Evolutionary conservation across 2,888 invertebrate genomes (phyloP).

Genomic region (Drosophila ezoana): DNA sequence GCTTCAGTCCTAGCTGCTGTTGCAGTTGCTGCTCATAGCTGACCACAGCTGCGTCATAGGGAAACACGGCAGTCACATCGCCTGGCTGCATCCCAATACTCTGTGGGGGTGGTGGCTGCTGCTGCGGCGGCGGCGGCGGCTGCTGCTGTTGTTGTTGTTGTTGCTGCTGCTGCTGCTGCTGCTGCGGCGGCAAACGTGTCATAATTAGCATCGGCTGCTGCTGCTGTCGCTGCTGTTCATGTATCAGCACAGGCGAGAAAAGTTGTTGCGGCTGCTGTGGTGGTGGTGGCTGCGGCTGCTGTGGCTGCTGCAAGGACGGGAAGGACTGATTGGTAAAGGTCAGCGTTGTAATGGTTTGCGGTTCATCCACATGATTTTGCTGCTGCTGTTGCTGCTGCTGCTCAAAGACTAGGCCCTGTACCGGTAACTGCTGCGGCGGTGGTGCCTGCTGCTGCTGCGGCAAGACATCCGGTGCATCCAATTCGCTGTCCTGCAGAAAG

Average conservation of each 20-base stretch:
- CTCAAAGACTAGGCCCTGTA: slow-evolving; percentile 69
- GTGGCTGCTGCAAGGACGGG: slow-evolving; percentile 84
- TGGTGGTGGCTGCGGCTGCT: slow-evolving; percentile 45
- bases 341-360: slow-evolving; percentile 90
- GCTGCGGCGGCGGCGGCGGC: slow-evolving; percentile 32
- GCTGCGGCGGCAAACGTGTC: slow-evolving; percentile 69
- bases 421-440: slow-evolving; percentile 63
- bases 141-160: slow-evolving; percentile 43
- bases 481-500: slow-evolving; percentile 95
- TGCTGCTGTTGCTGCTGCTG: slow-evolving; percentile 53
- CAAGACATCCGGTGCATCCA: slow-evolving; percentile 89
- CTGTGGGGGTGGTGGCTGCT: slow-evolving; percentile 50
- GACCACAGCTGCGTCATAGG: slow-evolving; percentile 72
- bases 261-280: slow-evolving; percentile 65
- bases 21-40: slow-evolving; percentile 79
- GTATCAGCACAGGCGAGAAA: slow-evolving; percentile 73
- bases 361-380: slow-evolving; percentile 70
- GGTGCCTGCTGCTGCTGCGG: slow-evolving; percentile 55
- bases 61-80: slow-evolving; percentile 69
- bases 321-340: slow-evolving; percentile 95
- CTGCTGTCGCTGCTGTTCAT: slow-evolving; percentile 67
- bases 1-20: slow-evolving; percentile 70
- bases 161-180: slow-evolving; percentile 39
- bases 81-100: slow-evolving; percentile 71
- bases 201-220: slow-evolving; percentile 76